These are phyloP conservation scores for Pionites leucogaster DNA, from an alignment of 2,113 vertebrate genomes.

Conservation along the genomic window DNA sequence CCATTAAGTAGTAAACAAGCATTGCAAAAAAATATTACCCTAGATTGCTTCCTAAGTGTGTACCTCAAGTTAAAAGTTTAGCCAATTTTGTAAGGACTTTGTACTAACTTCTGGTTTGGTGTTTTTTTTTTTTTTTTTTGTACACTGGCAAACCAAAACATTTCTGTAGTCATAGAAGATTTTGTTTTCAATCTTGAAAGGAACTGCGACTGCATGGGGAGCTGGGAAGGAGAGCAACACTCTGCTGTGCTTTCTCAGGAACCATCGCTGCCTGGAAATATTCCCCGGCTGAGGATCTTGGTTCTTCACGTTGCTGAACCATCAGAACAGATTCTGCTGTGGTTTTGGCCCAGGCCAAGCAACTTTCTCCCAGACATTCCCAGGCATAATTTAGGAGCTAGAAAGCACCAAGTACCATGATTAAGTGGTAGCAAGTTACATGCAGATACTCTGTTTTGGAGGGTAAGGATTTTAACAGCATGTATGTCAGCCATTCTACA, in stretches of 20 bases:
- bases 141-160: background rate
- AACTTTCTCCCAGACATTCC: background rate
- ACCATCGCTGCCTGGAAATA: fast-evolving
- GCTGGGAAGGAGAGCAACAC: background rate
- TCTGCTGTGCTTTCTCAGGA: background rate
- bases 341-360: background rate
- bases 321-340: background rate
- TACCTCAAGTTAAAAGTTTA: background rate
- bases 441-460: background rate
- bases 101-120: background rate
- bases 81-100: background rate
- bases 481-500: background rate
- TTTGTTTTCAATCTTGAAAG: background rate
- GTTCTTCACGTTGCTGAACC: background rate
- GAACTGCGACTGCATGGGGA: background rate
- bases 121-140: too few species aligned
- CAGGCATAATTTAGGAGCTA: background rate
- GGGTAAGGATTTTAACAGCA: background rate
- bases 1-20: background rate
- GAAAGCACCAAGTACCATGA: background rate
- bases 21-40: background rate
- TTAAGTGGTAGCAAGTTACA: background rate
- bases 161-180: background rate
- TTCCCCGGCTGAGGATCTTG: background rate
- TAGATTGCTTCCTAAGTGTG: background rate